These are phyloP conservation scores for Trimorus sp. DNA, from an alignment of 2,888 invertebrate species.

Conservation along the genomic window DNA sequence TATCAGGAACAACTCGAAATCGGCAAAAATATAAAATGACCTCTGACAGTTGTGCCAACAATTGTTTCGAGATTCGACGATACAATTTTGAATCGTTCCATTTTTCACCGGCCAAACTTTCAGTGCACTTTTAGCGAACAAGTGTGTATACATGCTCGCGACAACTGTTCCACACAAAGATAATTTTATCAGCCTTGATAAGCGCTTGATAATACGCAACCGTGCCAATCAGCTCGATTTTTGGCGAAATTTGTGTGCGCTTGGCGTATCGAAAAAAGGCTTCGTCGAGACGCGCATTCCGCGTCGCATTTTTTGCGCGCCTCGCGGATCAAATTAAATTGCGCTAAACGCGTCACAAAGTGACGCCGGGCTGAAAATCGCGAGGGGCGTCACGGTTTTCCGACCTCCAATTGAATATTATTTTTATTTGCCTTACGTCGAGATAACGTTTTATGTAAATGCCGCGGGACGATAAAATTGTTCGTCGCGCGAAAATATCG, in stretches of 20 bases:
- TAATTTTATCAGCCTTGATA: constrained; percentile 65
- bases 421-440: constrained; percentile 28
- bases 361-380: background rate
- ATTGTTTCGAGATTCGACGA: background rate
- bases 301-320: background rate
- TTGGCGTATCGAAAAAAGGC: too few relatives aligned
- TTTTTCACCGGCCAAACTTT: constrained; percentile 52
- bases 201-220: constrained; percentile 60
- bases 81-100: constrained; percentile 40
- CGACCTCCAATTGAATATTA: constrained; percentile 16
- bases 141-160: constrained; percentile 42
- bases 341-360: background rate
- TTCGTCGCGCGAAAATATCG: constrained; percentile 44
- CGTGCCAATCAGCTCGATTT: constrained; percentile 52
- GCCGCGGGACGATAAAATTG: constrained; percentile 31
- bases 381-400: constrained; percentile 5
- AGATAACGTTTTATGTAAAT: constrained; percentile 38
- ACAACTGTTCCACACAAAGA: constrained; percentile 63
- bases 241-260: constrained; percentile 37
- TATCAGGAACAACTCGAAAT: too few relatives aligned
- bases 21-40: too few relatives aligned
- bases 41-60: background rate
- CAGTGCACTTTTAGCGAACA: constrained; percentile 46
- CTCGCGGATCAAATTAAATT: background rate
- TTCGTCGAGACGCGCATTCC: too few relatives aligned